These are phyloP conservation scores for Eupeodes latifasciatus DNA, from an alignment of 2,888 invertebrate genomes.

Conservation along the genomic window DNA sequence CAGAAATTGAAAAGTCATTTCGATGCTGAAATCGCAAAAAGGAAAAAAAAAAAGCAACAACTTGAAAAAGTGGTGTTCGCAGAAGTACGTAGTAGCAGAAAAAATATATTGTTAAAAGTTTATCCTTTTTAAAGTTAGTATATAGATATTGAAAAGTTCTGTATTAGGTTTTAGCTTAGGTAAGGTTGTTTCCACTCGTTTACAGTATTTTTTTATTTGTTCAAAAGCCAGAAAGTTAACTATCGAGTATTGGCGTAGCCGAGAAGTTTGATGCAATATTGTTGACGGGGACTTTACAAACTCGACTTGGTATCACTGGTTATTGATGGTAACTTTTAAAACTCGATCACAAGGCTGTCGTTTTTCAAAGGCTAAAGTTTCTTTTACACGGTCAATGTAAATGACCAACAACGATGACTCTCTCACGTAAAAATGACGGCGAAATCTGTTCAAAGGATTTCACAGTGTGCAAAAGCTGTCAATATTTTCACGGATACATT, in stretches of 20 bases:
- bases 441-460: no score
- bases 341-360: neutral
- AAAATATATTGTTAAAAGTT: conserved; percentile 12
- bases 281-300: neutral
- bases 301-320: neutral
- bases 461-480: no score
- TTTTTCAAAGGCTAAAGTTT: neutral
- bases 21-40: conserved; percentile 1
- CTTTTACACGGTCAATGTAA: no score
- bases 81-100: neutral
- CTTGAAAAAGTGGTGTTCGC: neutral
- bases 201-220: neutral
- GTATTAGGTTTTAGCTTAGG: neutral
- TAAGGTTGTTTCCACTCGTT: neutral
- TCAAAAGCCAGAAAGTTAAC: neutral
- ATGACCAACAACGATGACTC: no score
- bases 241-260: neutral
- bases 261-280: neutral
- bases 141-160: neutral
- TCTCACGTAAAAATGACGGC: no score
- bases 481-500: no score
- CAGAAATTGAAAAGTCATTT: conserved; percentile 67
- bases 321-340: neutral
- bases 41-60: no score
- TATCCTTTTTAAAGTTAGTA: neutral